Conservation (phyloP, 1,140 invertebrate species). For the Drosophila sproati region DNA sequence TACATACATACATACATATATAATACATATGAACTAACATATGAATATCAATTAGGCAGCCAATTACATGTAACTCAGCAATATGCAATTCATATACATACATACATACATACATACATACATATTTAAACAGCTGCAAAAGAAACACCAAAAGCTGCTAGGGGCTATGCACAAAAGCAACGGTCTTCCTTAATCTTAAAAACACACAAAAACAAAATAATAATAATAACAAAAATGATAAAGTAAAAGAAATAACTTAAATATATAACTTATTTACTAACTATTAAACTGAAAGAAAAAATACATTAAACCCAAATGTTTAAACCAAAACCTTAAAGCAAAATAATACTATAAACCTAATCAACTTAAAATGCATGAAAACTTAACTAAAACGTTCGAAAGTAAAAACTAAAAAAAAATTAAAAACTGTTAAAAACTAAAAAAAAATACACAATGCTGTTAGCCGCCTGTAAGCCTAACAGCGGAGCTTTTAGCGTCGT, state of each 20-base stretch:
- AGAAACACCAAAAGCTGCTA: slow-evolving; percentile 34
- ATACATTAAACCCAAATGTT: slow-evolving; percentile 11
- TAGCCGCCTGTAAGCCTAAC: slow-evolving; percentile 30
- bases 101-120: slow-evolving; percentile 7
- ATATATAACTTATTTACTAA: slow-evolving; percentile 26
- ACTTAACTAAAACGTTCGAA: slow-evolving; percentile 25
- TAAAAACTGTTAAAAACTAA: slow-evolving; percentile 3
- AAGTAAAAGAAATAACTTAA: slow-evolving; percentile 16
- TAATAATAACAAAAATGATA: not conserved
- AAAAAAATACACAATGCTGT: slow-evolving; percentile 19
- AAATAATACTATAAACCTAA: slow-evolving; percentile 3
- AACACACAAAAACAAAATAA: slow-evolving; percentile 18
- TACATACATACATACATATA: slow-evolving; percentile 6
- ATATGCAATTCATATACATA: slow-evolving; percentile 26
- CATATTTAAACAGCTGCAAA: slow-evolving; percentile 26
- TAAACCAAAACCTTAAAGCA: slow-evolving; percentile 8
- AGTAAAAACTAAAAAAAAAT: slow-evolving; percentile 10
- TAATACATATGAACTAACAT: not conserved
- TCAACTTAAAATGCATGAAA: slow-evolving; percentile 28
- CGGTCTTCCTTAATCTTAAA: slow-evolving; percentile 70
- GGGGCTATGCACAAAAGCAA: slow-evolving; percentile 58
- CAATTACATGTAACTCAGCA: slow-evolving; percentile 42
- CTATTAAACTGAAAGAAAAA: slow-evolving; percentile 6
- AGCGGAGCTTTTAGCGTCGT: slow-evolving; percentile 60
- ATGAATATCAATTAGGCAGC: slow-evolving; percentile 51